phyloP scores from a whole-genome alignment of 2,888 invertebrate species.

The Leptopilina syphax region DNA sequence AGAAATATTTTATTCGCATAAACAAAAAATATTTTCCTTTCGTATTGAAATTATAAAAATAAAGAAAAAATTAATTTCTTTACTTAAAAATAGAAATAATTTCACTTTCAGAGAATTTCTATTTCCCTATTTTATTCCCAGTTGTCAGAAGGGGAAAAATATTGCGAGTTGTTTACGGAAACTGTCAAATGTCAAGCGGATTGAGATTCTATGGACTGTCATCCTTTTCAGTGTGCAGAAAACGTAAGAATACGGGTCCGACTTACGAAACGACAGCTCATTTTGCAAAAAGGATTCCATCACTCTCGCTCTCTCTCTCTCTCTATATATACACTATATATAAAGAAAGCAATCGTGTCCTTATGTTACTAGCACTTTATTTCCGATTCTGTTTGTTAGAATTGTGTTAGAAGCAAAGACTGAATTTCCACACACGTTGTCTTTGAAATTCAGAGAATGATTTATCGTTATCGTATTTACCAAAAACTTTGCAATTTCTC shows the following conservation, averaged over 20 bases:
- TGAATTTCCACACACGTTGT: constrained; percentile 50
- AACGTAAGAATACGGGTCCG: constrained; percentile 2
- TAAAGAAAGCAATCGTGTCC: constrained; percentile 29
- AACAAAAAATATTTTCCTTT: background rate
- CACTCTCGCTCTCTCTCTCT: background rate
- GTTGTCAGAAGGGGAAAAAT: background rate
- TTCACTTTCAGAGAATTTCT: background rate
- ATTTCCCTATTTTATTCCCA: constrained; percentile 6
- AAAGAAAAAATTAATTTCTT: background rate
- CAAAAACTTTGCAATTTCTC: constrained; percentile 1
- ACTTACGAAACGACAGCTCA: constrained; percentile 37
- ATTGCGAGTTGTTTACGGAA: constrained; percentile 35
- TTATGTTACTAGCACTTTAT: constrained; percentile 36
- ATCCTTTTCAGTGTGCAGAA: constrained; percentile 12
- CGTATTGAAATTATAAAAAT: background rate
- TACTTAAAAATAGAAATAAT: background rate
- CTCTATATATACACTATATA: background rate
- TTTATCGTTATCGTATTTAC: constrained; percentile 62
- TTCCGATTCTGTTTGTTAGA: constrained; percentile 18
- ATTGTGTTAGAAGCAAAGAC: constrained; percentile 5
- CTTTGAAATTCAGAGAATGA: constrained; percentile 59
- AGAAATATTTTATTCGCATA: too few species aligned
- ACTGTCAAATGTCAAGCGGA: constrained; percentile 40
- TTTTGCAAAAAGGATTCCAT: constrained; percentile 38
- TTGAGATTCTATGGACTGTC: constrained; percentile 35